Conservation (phyloP, 1,140 invertebrate genomes). For the Polyergus mexicanus region DNA sequence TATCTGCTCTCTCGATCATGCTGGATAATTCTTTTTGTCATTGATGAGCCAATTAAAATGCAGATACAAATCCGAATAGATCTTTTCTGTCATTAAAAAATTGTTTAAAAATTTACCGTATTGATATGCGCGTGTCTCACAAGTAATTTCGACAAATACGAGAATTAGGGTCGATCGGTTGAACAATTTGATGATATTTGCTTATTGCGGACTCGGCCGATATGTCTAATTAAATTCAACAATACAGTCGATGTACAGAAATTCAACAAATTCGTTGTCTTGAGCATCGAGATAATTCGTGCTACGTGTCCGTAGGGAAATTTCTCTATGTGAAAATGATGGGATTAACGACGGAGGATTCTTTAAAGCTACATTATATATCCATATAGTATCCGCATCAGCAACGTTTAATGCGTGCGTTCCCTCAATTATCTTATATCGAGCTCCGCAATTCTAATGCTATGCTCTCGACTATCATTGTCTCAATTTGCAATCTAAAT, state of each 20-base stretch:
- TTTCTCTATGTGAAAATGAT: slow-evolving; percentile 66
- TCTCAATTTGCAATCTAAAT: slow-evolving; percentile 72
- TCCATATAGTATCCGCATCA: slow-evolving; percentile 68
- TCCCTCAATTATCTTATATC: slow-evolving; percentile 61
- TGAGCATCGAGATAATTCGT: slow-evolving; percentile 39
- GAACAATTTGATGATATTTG: slow-evolving; percentile 65
- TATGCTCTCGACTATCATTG: slow-evolving; percentile 68
- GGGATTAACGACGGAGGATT: slow-evolving; percentile 67
- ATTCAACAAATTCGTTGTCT: slow-evolving; percentile 50
- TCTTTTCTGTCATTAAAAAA: slow-evolving; percentile 68
- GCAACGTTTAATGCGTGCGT: slow-evolving; percentile 73
- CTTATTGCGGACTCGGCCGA: slow-evolving; percentile 56
- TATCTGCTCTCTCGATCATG: slow-evolving; percentile 59
- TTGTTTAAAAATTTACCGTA: slow-evolving; percentile 69
- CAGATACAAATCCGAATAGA: slow-evolving; percentile 44
- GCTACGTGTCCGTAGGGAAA: background rate
- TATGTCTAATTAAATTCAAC: slow-evolving; percentile 74
- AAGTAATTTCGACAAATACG: slow-evolving; percentile 60
- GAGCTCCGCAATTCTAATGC: slow-evolving; percentile 63
- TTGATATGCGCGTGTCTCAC: slow-evolving; percentile 70
- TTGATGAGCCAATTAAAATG: slow-evolving; percentile 45
- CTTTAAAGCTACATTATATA: slow-evolving; percentile 70
- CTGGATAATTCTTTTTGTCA: slow-evolving; percentile 43
- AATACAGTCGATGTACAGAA: slow-evolving; percentile 43
- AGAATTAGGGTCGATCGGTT: slow-evolving; percentile 51